phyloP scores from a whole-genome alignment of 2,113 vertebrate genomes.

The Orientallactaga bullata region DNA sequence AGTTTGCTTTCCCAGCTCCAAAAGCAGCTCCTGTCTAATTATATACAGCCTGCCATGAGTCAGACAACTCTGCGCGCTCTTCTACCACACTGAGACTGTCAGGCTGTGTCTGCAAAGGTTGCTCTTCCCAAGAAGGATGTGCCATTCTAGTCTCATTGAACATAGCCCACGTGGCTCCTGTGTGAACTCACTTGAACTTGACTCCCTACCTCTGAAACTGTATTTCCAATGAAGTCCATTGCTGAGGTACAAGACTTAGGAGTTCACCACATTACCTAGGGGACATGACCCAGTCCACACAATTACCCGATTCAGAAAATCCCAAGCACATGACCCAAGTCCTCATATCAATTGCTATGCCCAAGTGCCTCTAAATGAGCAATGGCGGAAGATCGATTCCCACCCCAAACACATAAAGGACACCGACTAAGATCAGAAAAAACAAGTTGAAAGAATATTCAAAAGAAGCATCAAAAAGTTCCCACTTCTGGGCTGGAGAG shows the following conservation, averaged over 20 bases:
- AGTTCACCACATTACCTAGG: not conserved
- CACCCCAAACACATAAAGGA: not conserved
- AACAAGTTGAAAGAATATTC: not conserved
- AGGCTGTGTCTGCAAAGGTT: not conserved
- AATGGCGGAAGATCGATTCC: not conserved
- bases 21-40: not conserved
- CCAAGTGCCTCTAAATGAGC: not conserved
- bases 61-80: not conserved
- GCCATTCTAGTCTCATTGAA: not conserved
- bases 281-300: not conserved
- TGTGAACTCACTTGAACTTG: not conserved
- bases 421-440: too few species aligned
- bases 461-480: not conserved
- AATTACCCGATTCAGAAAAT: not conserved
- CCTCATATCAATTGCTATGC: not conserved
- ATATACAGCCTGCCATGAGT: not conserved
- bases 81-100: not conserved
- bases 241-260: not conserved
- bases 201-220: not conserved
- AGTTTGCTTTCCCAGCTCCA: slow-evolving; percentile 20
- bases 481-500: not conserved
- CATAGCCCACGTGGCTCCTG: not conserved
- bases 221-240: not conserved
- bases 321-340: not conserved
- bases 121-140: not conserved